Evolutionary conservation across 2,113 vertebrate species (phyloP).

Genomic region (Chunga burmeisteri): DNA sequence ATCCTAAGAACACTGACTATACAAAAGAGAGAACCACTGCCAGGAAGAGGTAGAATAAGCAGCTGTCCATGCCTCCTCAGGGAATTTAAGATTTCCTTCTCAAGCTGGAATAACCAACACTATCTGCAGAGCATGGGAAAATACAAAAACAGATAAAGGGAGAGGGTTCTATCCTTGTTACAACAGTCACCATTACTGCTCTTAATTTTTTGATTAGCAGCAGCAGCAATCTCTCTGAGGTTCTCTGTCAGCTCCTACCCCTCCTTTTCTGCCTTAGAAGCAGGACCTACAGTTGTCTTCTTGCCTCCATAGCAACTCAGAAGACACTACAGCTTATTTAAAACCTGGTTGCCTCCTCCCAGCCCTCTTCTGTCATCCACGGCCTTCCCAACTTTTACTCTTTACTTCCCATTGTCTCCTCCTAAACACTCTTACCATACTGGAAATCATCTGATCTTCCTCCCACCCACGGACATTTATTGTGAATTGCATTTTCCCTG

Average conservation of each 20-base stretch:
- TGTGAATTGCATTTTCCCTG: neutral
- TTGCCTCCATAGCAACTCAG: neutral
- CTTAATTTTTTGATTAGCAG: neutral
- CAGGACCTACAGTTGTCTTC: neutral
- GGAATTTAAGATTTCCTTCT: neutral
- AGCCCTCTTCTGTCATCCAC: neutral
- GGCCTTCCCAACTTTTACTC: neutral
- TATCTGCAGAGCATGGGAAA: neutral
- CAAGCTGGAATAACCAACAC: neutral
- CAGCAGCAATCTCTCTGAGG: neutral
- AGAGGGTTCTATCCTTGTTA: neutral
- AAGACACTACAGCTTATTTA: neutral
- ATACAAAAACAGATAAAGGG: neutral
- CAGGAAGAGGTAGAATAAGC: neutral
- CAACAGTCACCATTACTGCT: neutral
- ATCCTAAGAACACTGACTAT: neutral
- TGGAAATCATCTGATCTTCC: neutral
- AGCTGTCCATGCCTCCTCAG: neutral
- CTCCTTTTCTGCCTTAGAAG: neutral
- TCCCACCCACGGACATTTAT: neutral
- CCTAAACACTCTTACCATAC: neutral
- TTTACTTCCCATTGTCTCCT: neutral
- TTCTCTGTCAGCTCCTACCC: neutral
- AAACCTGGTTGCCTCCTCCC: neutral
- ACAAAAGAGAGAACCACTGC: neutral